Evolutionary conservation across 92 coral and sea anemone genomes (phyloP).

Genomic region (Epizoanthus ramosus): DNA sequence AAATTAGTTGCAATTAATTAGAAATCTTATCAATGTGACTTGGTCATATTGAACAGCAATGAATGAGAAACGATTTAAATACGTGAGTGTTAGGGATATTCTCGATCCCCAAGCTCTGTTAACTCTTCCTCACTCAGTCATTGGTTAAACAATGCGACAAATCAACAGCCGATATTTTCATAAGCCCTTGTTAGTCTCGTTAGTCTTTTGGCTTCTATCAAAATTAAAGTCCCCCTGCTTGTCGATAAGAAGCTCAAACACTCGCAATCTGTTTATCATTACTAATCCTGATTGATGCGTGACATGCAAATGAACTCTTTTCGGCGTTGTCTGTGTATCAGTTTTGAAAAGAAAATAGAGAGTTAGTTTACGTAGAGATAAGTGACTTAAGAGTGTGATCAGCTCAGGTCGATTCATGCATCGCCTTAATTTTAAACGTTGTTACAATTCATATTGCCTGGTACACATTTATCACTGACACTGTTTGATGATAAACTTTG

Average conservation of each 20-base stretch:
- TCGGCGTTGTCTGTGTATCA: conserved; percentile 35
- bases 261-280: background rate
- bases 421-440: no score
- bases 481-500: background rate
- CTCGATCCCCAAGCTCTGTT: no score
- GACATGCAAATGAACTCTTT: conserved; percentile 37
- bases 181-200: background rate
- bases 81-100: no score
- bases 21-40: no score
- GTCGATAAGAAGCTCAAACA: conserved; percentile 4
- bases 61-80: no score
- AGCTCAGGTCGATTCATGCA: no score
- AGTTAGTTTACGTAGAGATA: conserved; percentile 1
- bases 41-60: no score
- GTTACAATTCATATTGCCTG: background rate
- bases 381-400: background rate
- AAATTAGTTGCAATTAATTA: no score
- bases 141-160: background rate
- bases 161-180: background rate
- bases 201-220: background rate
- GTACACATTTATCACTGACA: background rate
- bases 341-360: conserved; percentile 33
- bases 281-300: conserved; percentile 38
- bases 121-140: no score
- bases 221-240: background rate